Percentiles rank a stretch among this genome's conserved stretches.
Evolutionary conservation across 2,113 vertebrate species (phyloP).

Genomic region (Mystacornis crossleyi): DNA sequence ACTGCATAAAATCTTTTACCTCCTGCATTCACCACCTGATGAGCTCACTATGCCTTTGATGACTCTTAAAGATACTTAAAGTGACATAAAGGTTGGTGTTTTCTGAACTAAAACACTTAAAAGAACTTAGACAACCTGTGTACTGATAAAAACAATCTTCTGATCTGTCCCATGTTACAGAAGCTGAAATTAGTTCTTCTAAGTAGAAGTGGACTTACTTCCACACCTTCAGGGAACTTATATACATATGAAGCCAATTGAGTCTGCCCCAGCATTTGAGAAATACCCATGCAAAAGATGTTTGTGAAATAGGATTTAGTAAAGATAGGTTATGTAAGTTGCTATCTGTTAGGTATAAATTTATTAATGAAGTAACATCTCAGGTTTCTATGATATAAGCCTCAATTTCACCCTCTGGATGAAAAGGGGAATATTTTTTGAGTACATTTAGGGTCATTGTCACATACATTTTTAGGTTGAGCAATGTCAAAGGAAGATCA

Average conservation of each 20-base stretch:
- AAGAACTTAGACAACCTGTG: not conserved
- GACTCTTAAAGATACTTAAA: not conserved
- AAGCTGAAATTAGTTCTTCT: not conserved
- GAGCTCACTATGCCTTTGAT: not conserved
- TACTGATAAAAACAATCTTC: not conserved
- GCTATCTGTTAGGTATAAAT: not conserved
- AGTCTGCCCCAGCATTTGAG: not conserved
- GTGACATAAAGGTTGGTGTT: not conserved
- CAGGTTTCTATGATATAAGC: not conserved
- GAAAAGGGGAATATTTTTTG: not conserved
- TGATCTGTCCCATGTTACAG: not conserved
- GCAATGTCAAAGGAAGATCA: not conserved
- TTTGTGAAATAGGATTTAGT: not conserved
- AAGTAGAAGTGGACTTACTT: not conserved
- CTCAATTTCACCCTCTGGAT: not conserved
- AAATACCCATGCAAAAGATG: not conserved
- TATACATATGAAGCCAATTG: not conserved
- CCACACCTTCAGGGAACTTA: not conserved
- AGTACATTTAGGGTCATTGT: not conserved
- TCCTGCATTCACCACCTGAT: not conserved
- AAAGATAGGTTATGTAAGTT: not conserved
- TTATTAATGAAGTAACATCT: not conserved
- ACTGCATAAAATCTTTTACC: not conserved
- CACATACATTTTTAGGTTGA: not conserved
- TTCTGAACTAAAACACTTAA: not conserved